Conservation (phyloP, 2,888 invertebrate genomes). For the Noctua pronuba region DNA sequence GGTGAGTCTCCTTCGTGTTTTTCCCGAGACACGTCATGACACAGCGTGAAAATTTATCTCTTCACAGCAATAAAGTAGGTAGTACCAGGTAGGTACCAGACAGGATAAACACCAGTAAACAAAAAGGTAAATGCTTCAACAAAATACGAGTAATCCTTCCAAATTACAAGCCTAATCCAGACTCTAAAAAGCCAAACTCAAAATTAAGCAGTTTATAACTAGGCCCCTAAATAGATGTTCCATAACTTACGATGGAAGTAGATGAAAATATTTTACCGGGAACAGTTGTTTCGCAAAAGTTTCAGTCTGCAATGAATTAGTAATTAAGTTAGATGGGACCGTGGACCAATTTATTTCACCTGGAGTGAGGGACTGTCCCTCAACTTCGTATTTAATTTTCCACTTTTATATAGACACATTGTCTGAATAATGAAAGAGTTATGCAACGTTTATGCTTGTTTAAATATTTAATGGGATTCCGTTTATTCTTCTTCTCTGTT, state of each 20-base stretch:
- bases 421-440: constrained; percentile 29
- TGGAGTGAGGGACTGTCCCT: constrained; percentile 55
- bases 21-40: not conserved
- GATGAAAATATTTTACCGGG: constrained; percentile 68
- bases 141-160: constrained; percentile 29
- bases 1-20: not conserved
- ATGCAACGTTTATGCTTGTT: constrained; percentile 19
- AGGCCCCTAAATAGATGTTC: constrained; percentile 39
- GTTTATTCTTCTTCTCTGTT: not conserved
- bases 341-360: constrained; percentile 67
- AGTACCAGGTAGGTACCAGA: not conserved
- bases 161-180: constrained; percentile 33
- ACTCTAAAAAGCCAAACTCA: constrained; percentile 13
- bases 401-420: constrained; percentile 43
- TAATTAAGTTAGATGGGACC: constrained; percentile 74
- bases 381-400: constrained; percentile 49
- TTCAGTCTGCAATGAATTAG: constrained; percentile 80
- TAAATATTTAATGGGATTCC: not conserved
- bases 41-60: not conserved
- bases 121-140: constrained; percentile 5
- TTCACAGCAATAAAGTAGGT: not conserved
- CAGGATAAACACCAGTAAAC: constrained; percentile 20
- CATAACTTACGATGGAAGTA: constrained; percentile 55
- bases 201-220: constrained; percentile 53
- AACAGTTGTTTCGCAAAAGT: constrained; percentile 78